A percentile compares a stretch with the other conserved stretches of the same genome.
phyloP scores from a whole-genome alignment of 1,140 invertebrate species.

The Holotrichia oblita region DNA sequence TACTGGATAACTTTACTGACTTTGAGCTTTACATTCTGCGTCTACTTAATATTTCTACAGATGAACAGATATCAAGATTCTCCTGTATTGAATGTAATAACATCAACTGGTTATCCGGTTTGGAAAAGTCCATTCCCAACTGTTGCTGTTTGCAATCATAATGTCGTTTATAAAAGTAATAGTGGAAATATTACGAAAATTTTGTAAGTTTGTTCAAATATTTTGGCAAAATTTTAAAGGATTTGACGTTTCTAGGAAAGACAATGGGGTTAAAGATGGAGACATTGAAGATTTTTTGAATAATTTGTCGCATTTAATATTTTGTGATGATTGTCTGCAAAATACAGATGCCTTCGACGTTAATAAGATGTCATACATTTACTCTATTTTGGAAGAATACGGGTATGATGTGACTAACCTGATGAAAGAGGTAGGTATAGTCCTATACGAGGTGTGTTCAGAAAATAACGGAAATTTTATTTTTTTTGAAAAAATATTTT shows the following conservation, averaged over 20 bases:
- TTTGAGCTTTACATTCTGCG: constrained; percentile 25
- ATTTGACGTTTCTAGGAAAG: not conserved
- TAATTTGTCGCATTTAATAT: not conserved
- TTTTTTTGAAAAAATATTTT: no score
- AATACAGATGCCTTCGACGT: not conserved
- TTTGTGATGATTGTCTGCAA: constrained; percentile 24
- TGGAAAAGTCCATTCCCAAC: constrained; percentile 28
- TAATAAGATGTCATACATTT: not conserved
- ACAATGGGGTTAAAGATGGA: not conserved
- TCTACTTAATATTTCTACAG: constrained; percentile 7
- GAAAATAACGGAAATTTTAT: no score
- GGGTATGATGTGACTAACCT: constrained; percentile 13
- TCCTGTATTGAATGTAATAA: constrained; percentile 7
- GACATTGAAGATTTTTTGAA: constrained; percentile 19
- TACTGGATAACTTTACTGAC: not conserved
- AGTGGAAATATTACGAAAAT: not conserved
- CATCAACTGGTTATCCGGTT: constrained; percentile 25
- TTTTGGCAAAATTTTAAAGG: not conserved
- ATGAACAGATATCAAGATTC: constrained; percentile 30
- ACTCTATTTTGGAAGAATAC: not conserved
- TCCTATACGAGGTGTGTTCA: no score
- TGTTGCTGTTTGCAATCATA: constrained; percentile 30
- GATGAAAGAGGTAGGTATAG: constrained; percentile 28
- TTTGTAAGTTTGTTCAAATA: not conserved
- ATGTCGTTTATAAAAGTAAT: constrained; percentile 24